Evolutionary conservation across 2,113 vertebrate species (phyloP).

Genomic region (Pholis gunnellus): DNA sequence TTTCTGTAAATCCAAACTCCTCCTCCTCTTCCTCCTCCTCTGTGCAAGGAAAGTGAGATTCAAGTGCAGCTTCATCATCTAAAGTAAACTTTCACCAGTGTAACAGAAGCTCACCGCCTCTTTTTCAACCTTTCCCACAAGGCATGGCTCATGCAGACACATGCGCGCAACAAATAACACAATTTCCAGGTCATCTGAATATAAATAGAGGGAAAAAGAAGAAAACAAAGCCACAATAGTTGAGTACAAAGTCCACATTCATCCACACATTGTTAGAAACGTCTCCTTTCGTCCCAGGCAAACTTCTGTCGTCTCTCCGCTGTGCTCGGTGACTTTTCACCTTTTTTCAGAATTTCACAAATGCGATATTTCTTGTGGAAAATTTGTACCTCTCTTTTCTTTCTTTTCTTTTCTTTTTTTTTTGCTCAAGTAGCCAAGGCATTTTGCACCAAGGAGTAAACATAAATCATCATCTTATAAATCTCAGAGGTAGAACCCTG

Average conservation of each 20-base stretch:
- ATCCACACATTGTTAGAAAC: conserved; percentile 56
- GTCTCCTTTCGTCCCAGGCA: conserved; percentile 24
- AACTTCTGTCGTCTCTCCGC: conserved; percentile 36
- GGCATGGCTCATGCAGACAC: conserved; percentile 74
- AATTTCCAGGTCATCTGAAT: conserved; percentile 57
- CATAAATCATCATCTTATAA: conserved; percentile 76
- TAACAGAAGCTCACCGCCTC: conserved; percentile 58
- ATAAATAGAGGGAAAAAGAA: conserved; percentile 65
- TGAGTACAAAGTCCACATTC: conserved; percentile 64
- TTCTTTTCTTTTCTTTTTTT: conserved; percentile 27
- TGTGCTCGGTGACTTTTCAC: conserved; percentile 74
- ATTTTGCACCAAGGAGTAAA: conserved; percentile 84
- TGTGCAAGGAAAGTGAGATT: conserved; percentile 61
- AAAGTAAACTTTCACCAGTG: conserved; percentile 66
- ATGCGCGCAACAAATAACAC: conserved; percentile 69
- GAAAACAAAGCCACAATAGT: conserved; percentile 64
- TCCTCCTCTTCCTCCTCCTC: conserved; percentile 41
- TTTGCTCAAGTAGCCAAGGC: conserved; percentile 85
- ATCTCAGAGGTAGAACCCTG: conserved; percentile 85
- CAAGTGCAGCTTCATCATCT: conserved; percentile 44
- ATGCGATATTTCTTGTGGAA: conserved; percentile 64
- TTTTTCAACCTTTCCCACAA: conserved; percentile 35
- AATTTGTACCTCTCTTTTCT: conserved; percentile 57
- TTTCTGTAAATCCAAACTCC: background rate
- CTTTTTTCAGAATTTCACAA: conserved; percentile 26